phyloP scores from a whole-genome alignment of 2,113 vertebrate genomes.

The Todiramphus chloris region DNA sequence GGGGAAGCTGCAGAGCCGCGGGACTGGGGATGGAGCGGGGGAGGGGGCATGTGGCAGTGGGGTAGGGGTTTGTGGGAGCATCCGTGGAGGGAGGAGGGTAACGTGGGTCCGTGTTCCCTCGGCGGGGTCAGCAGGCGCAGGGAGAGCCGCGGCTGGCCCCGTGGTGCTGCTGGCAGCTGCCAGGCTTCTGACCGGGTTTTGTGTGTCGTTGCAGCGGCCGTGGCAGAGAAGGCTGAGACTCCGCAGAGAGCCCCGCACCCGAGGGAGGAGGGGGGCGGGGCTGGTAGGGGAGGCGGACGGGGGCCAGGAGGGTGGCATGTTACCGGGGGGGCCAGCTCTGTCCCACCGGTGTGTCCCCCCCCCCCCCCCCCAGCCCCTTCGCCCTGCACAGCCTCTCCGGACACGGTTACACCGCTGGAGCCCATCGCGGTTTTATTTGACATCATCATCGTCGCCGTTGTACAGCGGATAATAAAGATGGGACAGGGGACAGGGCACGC shows the following conservation, averaged over 20 bases:
- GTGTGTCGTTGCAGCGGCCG: neutral
- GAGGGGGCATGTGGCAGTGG: neutral
- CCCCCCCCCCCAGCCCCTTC: neutral
- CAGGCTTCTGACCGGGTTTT: neutral
- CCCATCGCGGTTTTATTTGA: constrained; percentile 47
- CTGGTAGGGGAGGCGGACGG: no score
- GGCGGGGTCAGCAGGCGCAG: fast-evolving
- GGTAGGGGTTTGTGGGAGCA: neutral
- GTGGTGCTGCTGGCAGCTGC: neutral
- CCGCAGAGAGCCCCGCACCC: neutral
- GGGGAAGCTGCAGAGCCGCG: neutral
- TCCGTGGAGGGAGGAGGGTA: fast-evolving
- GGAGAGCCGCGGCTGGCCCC: fast-evolving
- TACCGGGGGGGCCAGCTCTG: neutral
- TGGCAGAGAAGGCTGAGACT: neutral
- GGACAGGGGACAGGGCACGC: neutral
- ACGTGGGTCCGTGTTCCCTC: neutral
- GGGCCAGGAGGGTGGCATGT: neutral
- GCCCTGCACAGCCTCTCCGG: no score
- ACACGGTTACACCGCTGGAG: neutral
- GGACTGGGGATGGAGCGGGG: no score
- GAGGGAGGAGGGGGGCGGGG: neutral
- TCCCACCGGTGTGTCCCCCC: neutral
- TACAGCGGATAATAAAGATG: constrained; percentile 35
- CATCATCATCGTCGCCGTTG: neutral